phyloP scores from a whole-genome alignment of 2,797 vertebrate species.

The Neomorphus geoffroyi region DNA sequence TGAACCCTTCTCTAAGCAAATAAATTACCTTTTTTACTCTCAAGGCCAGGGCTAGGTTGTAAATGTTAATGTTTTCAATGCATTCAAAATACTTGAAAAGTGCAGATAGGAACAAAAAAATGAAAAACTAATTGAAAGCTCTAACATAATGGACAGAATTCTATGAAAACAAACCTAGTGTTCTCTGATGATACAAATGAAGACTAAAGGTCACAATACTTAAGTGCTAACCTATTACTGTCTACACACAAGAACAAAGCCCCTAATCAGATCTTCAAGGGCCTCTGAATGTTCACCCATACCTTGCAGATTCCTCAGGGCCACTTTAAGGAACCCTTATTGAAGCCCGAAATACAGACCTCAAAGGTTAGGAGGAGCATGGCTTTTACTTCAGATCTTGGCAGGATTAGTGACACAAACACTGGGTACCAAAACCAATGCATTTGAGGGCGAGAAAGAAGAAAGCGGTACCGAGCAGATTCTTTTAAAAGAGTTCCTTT shows the following conservation, averaged over 20 bases:
- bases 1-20: constrained; percentile 58
- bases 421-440: not conserved
- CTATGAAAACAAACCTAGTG: not conserved
- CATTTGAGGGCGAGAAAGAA: rapidly evolving
- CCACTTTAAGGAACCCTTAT: not conserved
- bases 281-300: not conserved
- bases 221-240: not conserved
- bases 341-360: not conserved
- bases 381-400: not conserved
- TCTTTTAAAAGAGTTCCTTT: not conserved
- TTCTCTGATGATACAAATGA: not conserved
- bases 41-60: constrained; percentile 33
- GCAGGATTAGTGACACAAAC: not conserved
- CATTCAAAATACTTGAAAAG: constrained; percentile 54
- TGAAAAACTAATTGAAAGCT: constrained; percentile 47
- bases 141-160: constrained; percentile 28
- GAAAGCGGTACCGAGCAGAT: not conserved
- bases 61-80: constrained; percentile 49
- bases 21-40: constrained; percentile 69
- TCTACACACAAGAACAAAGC: not conserved
- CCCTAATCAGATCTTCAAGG: not conserved
- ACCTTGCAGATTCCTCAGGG: not conserved
- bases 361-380: not conserved
- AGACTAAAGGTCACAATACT: not conserved
- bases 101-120: constrained; percentile 38